A percentile compares a stretch with the other conserved stretches of the same genome.
These are phyloP conservation scores for Penaeus vannamei DNA, from an alignment of 1,140 invertebrate genomes.

Conservation along the genomic window DNA sequence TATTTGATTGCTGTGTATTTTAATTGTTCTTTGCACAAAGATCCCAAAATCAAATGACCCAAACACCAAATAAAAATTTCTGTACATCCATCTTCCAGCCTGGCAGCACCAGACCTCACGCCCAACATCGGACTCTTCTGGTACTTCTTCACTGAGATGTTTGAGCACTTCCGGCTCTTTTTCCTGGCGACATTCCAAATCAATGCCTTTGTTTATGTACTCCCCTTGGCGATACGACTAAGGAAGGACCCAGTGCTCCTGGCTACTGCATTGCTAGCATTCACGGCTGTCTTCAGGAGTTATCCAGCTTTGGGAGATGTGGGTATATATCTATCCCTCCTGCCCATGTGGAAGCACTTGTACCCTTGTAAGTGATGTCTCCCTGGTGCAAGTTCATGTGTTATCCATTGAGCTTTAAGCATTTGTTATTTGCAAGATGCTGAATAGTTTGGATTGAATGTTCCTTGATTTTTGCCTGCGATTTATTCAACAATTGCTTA, in stretches of 20 bases:
- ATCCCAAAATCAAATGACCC: not conserved
- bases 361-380: conserved; percentile 83
- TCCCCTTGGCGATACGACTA: conserved; percentile 89
- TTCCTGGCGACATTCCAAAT: conserved; percentile 98
- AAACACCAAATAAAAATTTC: conserved; percentile 48
- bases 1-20: not conserved
- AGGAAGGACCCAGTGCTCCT: conserved; percentile 89
- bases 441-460: not conserved
- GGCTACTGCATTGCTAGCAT: conserved; percentile 85
- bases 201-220: conserved; percentile 92
- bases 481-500: too few relatives aligned
- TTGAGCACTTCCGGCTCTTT: conserved; percentile 96
- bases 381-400: not conserved
- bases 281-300: conserved; percentile 95
- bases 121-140: conserved; percentile 99
- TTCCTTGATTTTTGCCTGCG: not conserved
- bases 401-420: not conserved
- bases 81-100: conserved; percentile 74
- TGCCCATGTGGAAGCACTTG: conserved; percentile 93
- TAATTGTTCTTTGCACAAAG: not conserved
- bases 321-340: conserved; percentile 89
- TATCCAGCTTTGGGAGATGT: conserved; percentile 97
- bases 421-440: not conserved
- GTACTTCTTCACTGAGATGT: conserved; percentile 99
- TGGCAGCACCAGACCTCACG: conserved; percentile 91